Percentiles rank a stretch among this genome's conserved stretches.
phyloP scores from a whole-genome alignment of 92 coral and sea anemone species.

The Bergia puertoricense region DNA sequence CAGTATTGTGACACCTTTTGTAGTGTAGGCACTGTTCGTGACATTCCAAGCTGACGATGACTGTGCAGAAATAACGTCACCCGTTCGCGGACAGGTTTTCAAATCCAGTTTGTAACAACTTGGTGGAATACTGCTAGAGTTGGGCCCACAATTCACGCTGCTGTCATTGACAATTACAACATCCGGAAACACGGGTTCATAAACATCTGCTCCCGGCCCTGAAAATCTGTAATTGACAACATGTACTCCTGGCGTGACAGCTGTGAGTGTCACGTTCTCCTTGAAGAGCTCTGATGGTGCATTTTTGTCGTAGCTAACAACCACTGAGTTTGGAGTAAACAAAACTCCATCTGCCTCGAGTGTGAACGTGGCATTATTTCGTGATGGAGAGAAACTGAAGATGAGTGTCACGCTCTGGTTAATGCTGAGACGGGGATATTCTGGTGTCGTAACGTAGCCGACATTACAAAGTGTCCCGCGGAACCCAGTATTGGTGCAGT shows the following conservation, averaged over 20 bases:
- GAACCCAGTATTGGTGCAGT: slow-evolving; percentile 69
- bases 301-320: slow-evolving; percentile 34
- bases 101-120: slow-evolving; percentile 60
- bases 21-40: slow-evolving; percentile 25
- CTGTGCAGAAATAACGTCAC: slow-evolving; percentile 34
- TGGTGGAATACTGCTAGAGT: slow-evolving; percentile 37
- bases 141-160: slow-evolving; percentile 33
- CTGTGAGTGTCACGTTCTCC: slow-evolving; percentile 53
- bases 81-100: slow-evolving; percentile 46
- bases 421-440: slow-evolving; percentile 52
- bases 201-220: slow-evolving; percentile 60
- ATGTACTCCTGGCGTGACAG: slow-evolving; percentile 60
- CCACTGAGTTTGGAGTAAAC: slow-evolving; percentile 49
- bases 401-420: slow-evolving; percentile 38
- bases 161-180: slow-evolving; percentile 47
- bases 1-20: slow-evolving; percentile 59
- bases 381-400: slow-evolving; percentile 62
- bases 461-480: slow-evolving; percentile 58
- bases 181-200: slow-evolving; percentile 48
- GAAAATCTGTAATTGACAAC: slow-evolving; percentile 59
- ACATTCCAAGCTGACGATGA: slow-evolving; percentile 66
- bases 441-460: slow-evolving; percentile 56
- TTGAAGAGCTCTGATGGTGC: slow-evolving; percentile 31
- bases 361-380: slow-evolving; percentile 47
- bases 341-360: slow-evolving; percentile 38